Base-by-base conservation (phyloP, 2,113 vertebrate species). In the Psettodes erumei region DNA sequence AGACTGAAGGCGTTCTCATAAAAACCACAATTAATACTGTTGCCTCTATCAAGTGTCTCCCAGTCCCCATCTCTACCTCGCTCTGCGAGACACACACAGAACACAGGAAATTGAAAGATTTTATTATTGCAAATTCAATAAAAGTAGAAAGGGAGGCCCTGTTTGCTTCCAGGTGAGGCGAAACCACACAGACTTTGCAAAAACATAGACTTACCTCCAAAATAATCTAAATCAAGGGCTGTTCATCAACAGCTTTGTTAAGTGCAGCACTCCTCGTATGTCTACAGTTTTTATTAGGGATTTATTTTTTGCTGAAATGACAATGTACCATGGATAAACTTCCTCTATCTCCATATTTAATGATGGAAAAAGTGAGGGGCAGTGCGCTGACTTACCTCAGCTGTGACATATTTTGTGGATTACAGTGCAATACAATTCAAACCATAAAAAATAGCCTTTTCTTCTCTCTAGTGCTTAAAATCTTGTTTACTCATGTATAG, bases 51-150 rank as follows among this genome's bases (percentile, higher is more conserved):
- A 84, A 89, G 88, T 86, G 86, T 83, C 83, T 85, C 82, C 78
- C 68, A 16, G 78, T 77, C 77, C 37, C 81, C 78, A 86, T 87
- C 87, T 89, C 79, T 77, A 81, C 86, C 79, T 86, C 73, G 65
- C 85, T 78, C 63, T 8, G 35, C 13, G 60, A 77, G 71, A 75
- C 83, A 60, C 81, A 75, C 76, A 87, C 78, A 72, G 75, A 87
- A 86, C 79, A 93, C 93, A 94, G 94, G 94, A 95, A 94, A 95
- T 94, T 95, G 87, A 93, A 91, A 92, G 89, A 92, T 91, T 90
- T 91, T 94, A 93, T 94, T 95, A 94, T 92, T 93, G 89, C 84
- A 89, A 89, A 91, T 94, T 91, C 90, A 94, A 94, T 93, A 89
- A 91, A 90, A 86, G 81, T 76, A 60, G 63, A 78, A 79, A 83